Conservation (phyloP, 2,113 vertebrate species). For the Vulpes vulpes region DNA sequence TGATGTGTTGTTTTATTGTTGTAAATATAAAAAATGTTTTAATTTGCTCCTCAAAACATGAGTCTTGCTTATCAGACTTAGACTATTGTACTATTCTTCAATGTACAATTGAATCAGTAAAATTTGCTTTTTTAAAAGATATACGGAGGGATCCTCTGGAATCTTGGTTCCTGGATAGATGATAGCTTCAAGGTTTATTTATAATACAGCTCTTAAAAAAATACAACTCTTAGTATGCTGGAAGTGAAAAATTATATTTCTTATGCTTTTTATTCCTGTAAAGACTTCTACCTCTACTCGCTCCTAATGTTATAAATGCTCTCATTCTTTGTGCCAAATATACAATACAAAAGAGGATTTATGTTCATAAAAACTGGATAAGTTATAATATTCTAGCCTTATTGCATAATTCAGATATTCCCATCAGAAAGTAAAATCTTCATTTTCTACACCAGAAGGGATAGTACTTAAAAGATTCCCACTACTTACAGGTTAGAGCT, state of each 20-base stretch:
- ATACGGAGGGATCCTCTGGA: neutral
- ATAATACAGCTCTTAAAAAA: neutral
- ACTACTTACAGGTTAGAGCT: neutral
- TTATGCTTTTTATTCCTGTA: neutral
- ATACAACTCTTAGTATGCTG: neutral
- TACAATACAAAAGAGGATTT: slow-evolving; percentile 3
- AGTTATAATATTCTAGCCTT: neutral
- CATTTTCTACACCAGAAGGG: neutral
- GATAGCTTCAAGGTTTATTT: neutral
- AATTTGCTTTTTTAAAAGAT: neutral
- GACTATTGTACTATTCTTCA: neutral
- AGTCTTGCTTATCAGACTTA: neutral
- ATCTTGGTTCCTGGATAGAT: neutral
- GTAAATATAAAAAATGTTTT: slow-evolving; percentile 8
- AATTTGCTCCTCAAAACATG: slow-evolving; percentile 1
- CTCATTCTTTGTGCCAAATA: neutral
- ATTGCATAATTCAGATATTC: neutral
- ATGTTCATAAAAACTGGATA: neutral
- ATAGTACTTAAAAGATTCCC: neutral
- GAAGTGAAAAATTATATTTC: slow-evolving; percentile 37
- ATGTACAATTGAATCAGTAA: neutral
- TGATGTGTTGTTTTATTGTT: neutral
- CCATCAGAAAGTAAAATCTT: neutral
- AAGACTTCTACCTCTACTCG: neutral
- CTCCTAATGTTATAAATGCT: neutral